Conservation (phyloP, 1,140 invertebrate genomes). For the Panagrolaimus sp. region DNA sequence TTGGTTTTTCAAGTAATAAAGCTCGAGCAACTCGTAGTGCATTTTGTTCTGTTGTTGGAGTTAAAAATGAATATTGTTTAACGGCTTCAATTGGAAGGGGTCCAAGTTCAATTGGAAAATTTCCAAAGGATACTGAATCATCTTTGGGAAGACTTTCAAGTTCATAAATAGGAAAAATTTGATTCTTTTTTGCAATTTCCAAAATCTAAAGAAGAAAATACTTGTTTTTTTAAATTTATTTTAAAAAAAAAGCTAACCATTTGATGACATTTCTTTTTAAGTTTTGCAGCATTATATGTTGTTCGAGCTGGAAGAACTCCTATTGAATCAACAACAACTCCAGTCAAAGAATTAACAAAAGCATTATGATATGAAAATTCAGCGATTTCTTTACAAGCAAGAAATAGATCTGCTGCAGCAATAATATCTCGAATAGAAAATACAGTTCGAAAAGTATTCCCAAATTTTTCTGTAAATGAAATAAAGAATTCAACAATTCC, state of each 20-base stretch:
- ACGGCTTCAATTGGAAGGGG: background rate
- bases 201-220: too few species aligned
- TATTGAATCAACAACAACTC: constrained; percentile 83
- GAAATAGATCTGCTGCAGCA: constrained; percentile 86
- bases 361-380: constrained; percentile 37
- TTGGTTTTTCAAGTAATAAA: constrained; percentile 77
- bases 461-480: constrained; percentile 64
- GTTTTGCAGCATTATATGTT: constrained; percentile 15
- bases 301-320: constrained; percentile 61
- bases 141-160: background rate
- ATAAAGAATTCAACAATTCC: constrained; percentile 66
- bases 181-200: too few species aligned
- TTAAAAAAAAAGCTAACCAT: background rate
- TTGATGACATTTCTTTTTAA: background rate
- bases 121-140: background rate
- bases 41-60: constrained; percentile 65
- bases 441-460: constrained; percentile 52
- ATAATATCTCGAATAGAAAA: constrained; percentile 85
- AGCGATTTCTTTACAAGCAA: background rate
- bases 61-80: constrained; percentile 23
- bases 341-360: constrained; percentile 78
- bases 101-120: background rate
- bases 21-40: constrained; percentile 75
- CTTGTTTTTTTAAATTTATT: background rate
- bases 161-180: too few species aligned